Conservation (phyloP, 35 echinoderm and acorn worm species). For the Apostichopus parvimensis region DNA sequence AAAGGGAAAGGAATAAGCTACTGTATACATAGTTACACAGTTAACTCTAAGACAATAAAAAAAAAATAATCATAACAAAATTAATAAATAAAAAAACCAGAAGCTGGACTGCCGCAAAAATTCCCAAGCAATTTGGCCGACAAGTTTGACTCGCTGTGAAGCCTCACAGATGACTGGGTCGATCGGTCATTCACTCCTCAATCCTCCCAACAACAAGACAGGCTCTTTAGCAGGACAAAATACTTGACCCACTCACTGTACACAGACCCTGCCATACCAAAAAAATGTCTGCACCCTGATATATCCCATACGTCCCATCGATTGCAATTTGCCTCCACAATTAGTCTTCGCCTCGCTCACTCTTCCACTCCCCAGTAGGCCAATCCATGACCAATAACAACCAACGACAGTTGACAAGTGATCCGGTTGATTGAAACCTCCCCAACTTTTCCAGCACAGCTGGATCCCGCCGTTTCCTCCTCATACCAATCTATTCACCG, state of each 20-base stretch:
- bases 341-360: constrained; percentile 31
- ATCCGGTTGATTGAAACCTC: constrained; percentile 43
- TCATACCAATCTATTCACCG: background rate
- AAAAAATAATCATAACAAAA: too few species aligned
- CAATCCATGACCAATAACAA: constrained; percentile 16
- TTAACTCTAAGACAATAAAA: too few species aligned
- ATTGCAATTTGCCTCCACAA: constrained; percentile 48
- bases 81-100: too few species aligned
- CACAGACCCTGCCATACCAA: background rate
- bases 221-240: background rate
- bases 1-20: too few species aligned
- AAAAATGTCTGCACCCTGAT: background rate
- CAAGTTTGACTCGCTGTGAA: background rate
- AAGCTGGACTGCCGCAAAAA: background rate
- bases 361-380: constrained; percentile 36
- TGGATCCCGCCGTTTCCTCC: background rate
- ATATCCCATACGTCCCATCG: constrained; percentile 13
- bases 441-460: background rate
- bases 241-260: background rate
- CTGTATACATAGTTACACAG: too few species aligned
- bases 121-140: background rate
- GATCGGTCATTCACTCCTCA: constrained; percentile 9
- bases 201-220: background rate
- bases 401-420: constrained; percentile 33
- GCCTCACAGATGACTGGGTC: background rate